phyloP scores from a whole-genome alignment of 2,113 vertebrate genomes.

The Brachyistius frenatus region DNA sequence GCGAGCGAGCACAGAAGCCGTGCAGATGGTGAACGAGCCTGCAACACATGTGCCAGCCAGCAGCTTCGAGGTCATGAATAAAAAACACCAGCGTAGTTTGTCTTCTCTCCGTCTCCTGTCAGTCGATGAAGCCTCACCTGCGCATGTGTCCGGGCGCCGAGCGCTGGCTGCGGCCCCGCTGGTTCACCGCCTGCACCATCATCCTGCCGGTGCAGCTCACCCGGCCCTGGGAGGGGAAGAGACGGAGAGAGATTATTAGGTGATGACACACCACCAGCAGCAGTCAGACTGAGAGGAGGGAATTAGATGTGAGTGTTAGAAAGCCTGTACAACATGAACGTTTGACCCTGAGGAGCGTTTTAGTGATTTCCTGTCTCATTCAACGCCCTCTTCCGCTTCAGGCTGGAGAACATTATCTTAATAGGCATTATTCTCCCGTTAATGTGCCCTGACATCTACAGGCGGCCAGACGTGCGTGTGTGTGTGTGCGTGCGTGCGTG shows the following conservation, averaged over 20 bases:
- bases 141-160: constrained; percentile 90
- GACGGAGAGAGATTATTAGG: constrained; percentile 23
- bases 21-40: constrained; percentile 35
- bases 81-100: background rate
- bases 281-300: constrained; percentile 40
- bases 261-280: constrained; percentile 26
- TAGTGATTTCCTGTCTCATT: constrained; percentile 65
- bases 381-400: constrained; percentile 64
- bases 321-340: constrained; percentile 43
- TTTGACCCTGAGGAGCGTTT: constrained; percentile 51
- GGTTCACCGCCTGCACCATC: constrained; percentile 99
- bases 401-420: constrained; percentile 45
- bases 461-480: background rate
- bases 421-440: constrained; percentile 39
- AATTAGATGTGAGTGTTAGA: constrained; percentile 41
- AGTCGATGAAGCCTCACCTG: constrained; percentile 85
- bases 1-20: constrained; percentile 15
- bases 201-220: constrained; percentile 95
- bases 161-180: constrained; percentile 93
- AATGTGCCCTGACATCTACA: constrained; percentile 26
- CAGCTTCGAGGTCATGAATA: constrained; percentile 1
- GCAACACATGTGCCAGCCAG: constrained; percentile 9
- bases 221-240: constrained; percentile 86
- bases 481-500: background rate
- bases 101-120: background rate